Evolutionary conservation across 2,888 invertebrate genomes (phyloP).

Genomic region (Leucoma salicis): DNA sequence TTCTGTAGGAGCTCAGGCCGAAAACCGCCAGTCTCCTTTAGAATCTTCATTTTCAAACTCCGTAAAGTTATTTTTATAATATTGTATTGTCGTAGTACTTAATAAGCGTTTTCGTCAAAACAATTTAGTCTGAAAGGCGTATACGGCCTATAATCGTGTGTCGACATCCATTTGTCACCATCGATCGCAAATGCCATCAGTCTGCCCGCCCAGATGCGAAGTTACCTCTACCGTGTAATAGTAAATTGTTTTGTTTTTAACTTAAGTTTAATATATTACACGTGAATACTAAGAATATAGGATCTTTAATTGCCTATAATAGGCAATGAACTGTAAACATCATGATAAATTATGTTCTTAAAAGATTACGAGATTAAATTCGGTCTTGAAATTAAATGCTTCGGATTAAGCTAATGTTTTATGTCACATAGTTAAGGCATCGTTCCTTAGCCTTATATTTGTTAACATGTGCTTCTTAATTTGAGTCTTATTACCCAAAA

Average conservation of each 20-base stretch:
- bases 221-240: slow-evolving; percentile 32
- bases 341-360: slow-evolving; percentile 24
- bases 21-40: too few species aligned
- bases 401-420: slow-evolving; percentile 13
- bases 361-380: slow-evolving; percentile 27
- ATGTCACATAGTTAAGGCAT: slow-evolving; percentile 2
- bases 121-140: slow-evolving; percentile 32
- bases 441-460: too few species aligned
- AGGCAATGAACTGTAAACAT: slow-evolving; percentile 28
- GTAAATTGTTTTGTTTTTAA: slow-evolving; percentile 43
- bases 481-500: too few species aligned
- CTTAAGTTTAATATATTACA: slow-evolving; percentile 38
- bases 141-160: slow-evolving; percentile 37
- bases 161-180: slow-evolving; percentile 73
- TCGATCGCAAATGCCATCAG: slow-evolving; percentile 59
- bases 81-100: too few species aligned
- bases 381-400: slow-evolving; percentile 21
- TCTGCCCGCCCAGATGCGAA: slow-evolving; percentile 42
- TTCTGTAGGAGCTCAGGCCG: too few species aligned
- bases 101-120: slow-evolving; percentile 11
- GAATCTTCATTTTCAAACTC: too few species aligned
- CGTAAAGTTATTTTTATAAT: too few species aligned
- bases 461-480: too few species aligned
- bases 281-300: slow-evolving; percentile 24
- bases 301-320: slow-evolving; percentile 29